Evolutionary conservation across 2,888 invertebrate species (phyloP).

Genomic region (Rhamnusium bicolor): DNA sequence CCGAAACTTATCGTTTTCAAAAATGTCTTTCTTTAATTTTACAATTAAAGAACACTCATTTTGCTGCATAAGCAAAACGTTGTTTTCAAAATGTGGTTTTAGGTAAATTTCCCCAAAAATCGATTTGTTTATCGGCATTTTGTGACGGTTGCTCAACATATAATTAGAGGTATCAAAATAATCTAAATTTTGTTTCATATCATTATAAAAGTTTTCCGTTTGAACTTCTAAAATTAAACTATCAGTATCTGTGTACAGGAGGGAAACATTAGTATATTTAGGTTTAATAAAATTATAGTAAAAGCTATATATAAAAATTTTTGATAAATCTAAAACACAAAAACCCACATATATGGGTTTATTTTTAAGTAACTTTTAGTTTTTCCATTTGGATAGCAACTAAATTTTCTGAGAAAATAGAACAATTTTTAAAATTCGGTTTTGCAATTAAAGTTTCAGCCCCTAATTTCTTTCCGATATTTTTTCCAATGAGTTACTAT

Average conservation of each 20-base stretch:
- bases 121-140: slow-evolving; percentile 30
- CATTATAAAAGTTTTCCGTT: slow-evolving; percentile 35
- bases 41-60: too few species aligned
- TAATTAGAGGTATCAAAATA: slow-evolving; percentile 38
- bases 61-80: too few species aligned
- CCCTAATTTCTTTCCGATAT: slow-evolving; percentile 54
- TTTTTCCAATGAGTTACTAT: too few species aligned
- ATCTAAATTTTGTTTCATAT: too few species aligned
- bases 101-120: neutral
- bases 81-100: too few species aligned
- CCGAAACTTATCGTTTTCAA: too few species aligned
- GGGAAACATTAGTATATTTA: too few species aligned
- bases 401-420: too few species aligned
- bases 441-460: slow-evolving; percentile 60
- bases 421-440: slow-evolving; percentile 61
- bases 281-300: too few species aligned
- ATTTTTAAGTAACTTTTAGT: too few species aligned
- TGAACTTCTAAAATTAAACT: slow-evolving; percentile 29
- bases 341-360: slow-evolving; percentile 68
- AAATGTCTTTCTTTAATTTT: neutral
- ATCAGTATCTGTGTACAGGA: too few species aligned
- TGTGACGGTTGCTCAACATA: slow-evolving; percentile 19
- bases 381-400: too few species aligned
- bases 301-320: slow-evolving; percentile 44
- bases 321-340: slow-evolving; percentile 64